phyloP scores from a whole-genome alignment of 92 coral and sea anemone species.

The Meandrina meandrites region DNA sequence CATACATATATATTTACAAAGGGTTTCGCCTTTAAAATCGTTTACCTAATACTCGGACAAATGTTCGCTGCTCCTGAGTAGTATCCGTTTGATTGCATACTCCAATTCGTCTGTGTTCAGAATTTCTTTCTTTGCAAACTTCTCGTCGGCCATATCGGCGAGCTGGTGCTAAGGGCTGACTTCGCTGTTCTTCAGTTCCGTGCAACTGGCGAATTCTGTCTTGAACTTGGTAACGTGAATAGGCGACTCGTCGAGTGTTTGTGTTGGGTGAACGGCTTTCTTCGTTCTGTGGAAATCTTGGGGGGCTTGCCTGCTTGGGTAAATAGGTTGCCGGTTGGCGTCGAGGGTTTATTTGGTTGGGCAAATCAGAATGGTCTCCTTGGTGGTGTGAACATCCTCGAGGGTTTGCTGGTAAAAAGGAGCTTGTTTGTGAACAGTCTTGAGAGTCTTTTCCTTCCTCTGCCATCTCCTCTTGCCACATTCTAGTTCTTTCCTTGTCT shows the following conservation, averaged over 20 bases:
- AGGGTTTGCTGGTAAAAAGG: too few relatives aligned
- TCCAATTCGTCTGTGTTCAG: background rate
- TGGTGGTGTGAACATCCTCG: background rate
- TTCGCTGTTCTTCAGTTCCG: background rate
- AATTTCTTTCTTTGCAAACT: background rate
- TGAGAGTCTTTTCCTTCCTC: background rate
- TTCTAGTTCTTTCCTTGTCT: background rate
- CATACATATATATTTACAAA: background rate
- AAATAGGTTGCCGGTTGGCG: background rate
- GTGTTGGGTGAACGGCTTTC: background rate
- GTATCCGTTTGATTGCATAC: background rate
- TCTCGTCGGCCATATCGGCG: slow-evolving; percentile 24
- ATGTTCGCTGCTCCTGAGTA: background rate
- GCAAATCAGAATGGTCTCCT: background rate
- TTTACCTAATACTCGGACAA: background rate
- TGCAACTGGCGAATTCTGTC: background rate
- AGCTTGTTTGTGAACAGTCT: too few relatives aligned
- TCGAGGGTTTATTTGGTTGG: background rate
- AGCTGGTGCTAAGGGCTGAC: background rate
- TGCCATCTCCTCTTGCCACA: background rate
- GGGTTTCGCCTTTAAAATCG: background rate
- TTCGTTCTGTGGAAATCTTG: too few relatives aligned
- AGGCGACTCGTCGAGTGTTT: background rate
- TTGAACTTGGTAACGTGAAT: background rate
- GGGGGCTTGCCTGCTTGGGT: background rate